Percentiles rank a stretch among this genome's conserved stretches.
Evolutionary conservation across 1,140 invertebrate species (phyloP).

Genomic region (Orius insidiosus): DNA sequence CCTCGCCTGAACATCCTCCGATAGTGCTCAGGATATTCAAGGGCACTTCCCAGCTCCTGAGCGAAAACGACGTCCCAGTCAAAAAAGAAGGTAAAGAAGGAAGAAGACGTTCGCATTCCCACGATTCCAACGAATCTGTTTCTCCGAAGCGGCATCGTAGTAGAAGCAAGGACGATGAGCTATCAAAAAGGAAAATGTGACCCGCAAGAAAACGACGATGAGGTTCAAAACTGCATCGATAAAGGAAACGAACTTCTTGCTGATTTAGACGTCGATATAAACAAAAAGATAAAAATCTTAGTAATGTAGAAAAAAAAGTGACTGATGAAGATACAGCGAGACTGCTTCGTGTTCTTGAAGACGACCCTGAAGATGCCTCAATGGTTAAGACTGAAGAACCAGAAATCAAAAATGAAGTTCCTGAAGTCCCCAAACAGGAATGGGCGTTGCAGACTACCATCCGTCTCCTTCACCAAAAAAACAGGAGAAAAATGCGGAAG

Average conservation of each 20-base stretch:
- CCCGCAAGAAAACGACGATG: conserved; percentile 18
- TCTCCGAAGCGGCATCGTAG: conserved; percentile 11
- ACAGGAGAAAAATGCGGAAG: conserved; percentile 8
- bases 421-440: conserved; percentile 19
- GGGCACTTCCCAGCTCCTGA: conserved; percentile 30
- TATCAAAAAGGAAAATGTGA: conserved; percentile 15
- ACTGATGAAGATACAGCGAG: conserved; percentile 16
- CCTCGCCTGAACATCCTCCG: conserved; percentile 39
- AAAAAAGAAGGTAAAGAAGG: conserved; percentile 24
- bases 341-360: conserved; percentile 18
- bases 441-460: background rate
- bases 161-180: conserved; percentile 8
- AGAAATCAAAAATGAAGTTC: conserved; percentile 21
- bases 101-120: conserved; percentile 13
- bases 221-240: conserved; percentile 18
- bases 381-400: conserved; percentile 12
- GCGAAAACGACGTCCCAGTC: conserved; percentile 22
- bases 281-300: conserved; percentile 16
- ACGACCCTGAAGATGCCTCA: conserved; percentile 14
- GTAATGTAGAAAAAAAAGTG: background rate
- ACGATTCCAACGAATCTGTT: conserved; percentile 15
- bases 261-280: conserved; percentile 19
- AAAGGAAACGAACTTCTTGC: conserved; percentile 20
- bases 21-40: conserved; percentile 48
- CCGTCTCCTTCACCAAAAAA: conserved; percentile 3